Conservation (phyloP, 1,140 invertebrate species). For the Cyclargus thomasi region DNA sequence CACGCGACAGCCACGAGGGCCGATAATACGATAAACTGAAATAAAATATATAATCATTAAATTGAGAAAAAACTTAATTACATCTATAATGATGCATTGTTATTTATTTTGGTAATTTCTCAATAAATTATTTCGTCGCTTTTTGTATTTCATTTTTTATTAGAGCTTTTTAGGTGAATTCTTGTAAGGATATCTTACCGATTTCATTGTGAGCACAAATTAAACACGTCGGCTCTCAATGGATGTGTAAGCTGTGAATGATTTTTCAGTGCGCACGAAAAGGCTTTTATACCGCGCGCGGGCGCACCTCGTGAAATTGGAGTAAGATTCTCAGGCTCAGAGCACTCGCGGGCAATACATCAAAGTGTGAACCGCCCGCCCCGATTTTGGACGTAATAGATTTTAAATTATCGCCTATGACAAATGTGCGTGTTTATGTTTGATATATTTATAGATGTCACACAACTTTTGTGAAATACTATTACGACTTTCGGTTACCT, state of each 20-base stretch:
- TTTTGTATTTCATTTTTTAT: constrained; percentile 6
- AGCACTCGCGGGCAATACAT: constrained; percentile 25
- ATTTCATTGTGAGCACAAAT: constrained; percentile 53
- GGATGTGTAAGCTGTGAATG: constrained; percentile 63
- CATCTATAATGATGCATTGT: neutral
- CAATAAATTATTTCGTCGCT: neutral
- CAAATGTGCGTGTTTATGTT: neutral
- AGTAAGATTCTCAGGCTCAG: constrained; percentile 43
- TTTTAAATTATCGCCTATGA: constrained; percentile 3
- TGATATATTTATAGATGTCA: neutral
- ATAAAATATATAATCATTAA: constrained; percentile 16
- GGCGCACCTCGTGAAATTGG: constrained; percentile 56
- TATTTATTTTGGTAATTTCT: neutral
- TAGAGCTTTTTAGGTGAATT: constrained; percentile 3
- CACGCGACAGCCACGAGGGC: constrained; percentile 50
- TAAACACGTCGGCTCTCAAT: constrained; percentile 49
- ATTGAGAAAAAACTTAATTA: neutral
- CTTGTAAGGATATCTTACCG: constrained; percentile 46
- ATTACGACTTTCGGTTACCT: too few species aligned
- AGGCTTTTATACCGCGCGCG: constrained; percentile 58
- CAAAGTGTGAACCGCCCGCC: constrained; percentile 41
- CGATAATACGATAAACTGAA: constrained; percentile 58
- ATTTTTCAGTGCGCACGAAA: constrained; percentile 60
- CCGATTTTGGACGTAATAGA: constrained; percentile 19
- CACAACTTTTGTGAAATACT: neutral